Base-by-base conservation (phyloP, 2,888 invertebrate genomes). In the Heteromyza rotundicornis region DNA sequence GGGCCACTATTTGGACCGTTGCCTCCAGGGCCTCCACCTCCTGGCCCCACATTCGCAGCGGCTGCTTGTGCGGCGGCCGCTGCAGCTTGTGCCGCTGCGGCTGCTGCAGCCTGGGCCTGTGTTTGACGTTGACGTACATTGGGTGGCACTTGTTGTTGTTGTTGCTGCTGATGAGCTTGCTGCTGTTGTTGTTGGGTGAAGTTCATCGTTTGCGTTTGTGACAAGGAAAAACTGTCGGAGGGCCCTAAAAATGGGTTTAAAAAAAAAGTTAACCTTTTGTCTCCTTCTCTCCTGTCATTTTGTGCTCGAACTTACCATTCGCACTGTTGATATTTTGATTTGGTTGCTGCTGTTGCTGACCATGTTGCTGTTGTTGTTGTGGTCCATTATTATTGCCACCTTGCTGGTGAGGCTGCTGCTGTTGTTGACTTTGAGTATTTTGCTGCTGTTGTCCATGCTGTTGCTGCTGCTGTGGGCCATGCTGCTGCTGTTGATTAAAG, bases 161-260 rank as follows among this genome's bases (percentile, higher is more conserved):
- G n/a, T n/a, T n/a, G n/a, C n/a, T n/a, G n/a, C n/a, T n/a, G n/a
- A n/a, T n/a, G n/a, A n/a, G n/a, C n/a, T n/a, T n/a, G n/a, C 59
- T 90, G 91, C 58, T 62, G 73, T 68, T 80, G 81, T 76, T 90
- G 91, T 78, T 92, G 92, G 23, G 90, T 90, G 82, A 93, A 93
- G 84, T 92, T 94, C 80, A 94, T 92, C 67, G 92, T 92, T 83
- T 94, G 94, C 71, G 91, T 89, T 84, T 93, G 94, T 40, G 92
- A 90, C 80, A 92, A 88, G 47, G 90, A 89, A 80, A 92, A 92
- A 68, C 82, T 81, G 67, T 81, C 82, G 72, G 76, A 72, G 70
- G 40, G 14, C 2, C 40, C 40, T 40, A 14, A n/a, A 40, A 40
- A n/a, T n/a, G 40, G n/a, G n/a, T n/a, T n/a, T n/a, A n/a, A n/a